phyloP scores from a whole-genome alignment of 1,140 invertebrate genomes.

The Eumeta japonica region DNA sequence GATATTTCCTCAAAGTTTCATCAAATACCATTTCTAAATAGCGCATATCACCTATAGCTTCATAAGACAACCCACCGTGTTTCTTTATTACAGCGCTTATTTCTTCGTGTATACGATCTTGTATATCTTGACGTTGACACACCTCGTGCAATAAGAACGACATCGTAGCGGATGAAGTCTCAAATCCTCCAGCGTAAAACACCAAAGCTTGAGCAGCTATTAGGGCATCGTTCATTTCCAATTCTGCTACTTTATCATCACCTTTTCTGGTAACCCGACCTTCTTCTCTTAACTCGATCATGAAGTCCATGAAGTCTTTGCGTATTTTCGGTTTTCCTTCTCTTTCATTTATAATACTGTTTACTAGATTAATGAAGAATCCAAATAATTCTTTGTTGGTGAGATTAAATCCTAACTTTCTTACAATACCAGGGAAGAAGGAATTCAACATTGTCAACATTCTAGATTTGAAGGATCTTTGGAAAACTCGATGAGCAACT shows the following conservation, averaged over 20 bases:
- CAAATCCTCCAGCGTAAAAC: neutral
- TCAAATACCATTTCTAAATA: neutral
- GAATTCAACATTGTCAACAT: no score
- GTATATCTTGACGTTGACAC: neutral
- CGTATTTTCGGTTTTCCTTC: slow-evolving; percentile 41
- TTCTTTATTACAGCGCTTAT: neutral
- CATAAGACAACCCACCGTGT: neutral
- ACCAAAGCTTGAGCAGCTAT: neutral
- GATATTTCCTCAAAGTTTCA: neutral
- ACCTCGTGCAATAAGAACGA: neutral
- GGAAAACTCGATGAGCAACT: no score
- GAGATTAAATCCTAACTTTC: no score
- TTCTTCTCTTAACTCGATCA: slow-evolving; percentile 56
- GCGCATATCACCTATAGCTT: neutral
- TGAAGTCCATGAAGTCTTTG: no score
- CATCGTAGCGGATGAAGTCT: neutral
- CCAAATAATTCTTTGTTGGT: no score
- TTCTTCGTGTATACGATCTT: neutral
- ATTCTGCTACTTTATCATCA: slow-evolving; percentile 5
- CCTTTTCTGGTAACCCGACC: slow-evolving; percentile 11
- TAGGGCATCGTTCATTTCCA: neutral
- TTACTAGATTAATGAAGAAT: no score
- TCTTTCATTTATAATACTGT: no score
- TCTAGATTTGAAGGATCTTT: no score
- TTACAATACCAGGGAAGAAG: no score